Percentiles rank a stretch among this genome's conserved stretches.
Evolutionary conservation across 2,888 invertebrate species (phyloP).

Genomic region (Schrankia costaestrigalis): DNA sequence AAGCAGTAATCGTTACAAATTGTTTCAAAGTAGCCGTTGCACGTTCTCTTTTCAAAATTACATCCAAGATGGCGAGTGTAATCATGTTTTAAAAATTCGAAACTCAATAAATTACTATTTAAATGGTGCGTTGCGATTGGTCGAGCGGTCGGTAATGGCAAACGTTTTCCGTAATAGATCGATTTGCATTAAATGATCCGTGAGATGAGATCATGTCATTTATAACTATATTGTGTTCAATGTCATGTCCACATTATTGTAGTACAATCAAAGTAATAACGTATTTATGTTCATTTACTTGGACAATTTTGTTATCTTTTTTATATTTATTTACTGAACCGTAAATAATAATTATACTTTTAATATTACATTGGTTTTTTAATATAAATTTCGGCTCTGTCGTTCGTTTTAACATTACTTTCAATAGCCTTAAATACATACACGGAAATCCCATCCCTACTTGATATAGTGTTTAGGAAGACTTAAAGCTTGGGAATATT

Average conservation of each 20-base stretch:
- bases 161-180: constrained; percentile 66
- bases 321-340: constrained; percentile 23
- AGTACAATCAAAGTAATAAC: constrained; percentile 39
- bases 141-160: constrained; percentile 53
- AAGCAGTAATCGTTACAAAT: constrained; percentile 46
- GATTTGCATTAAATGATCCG: constrained; percentile 76
- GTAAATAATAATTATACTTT: constrained; percentile 21
- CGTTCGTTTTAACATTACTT: no score
- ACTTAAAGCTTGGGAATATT: no score
- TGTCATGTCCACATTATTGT: constrained; percentile 46
- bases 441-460: no score
- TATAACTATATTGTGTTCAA: constrained; percentile 58
- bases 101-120: constrained; percentile 70
- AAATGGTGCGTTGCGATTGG: constrained; percentile 61
- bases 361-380: no score
- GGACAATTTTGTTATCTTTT: constrained; percentile 32
- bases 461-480: no score
- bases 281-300: constrained; percentile 48
- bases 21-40: constrained; percentile 55
- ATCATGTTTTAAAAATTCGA: constrained; percentile 68
- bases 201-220: constrained; percentile 67
- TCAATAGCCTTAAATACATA: no score
- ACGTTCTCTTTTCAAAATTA: constrained; percentile 63
- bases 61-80: constrained; percentile 62
- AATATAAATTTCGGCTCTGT: no score